Evolutionary conservation across 2,797 vertebrate genomes (phyloP), one percentile per base, ranked within the genome.

Genomic region (Melanotaenia pygmaea): DNA sequence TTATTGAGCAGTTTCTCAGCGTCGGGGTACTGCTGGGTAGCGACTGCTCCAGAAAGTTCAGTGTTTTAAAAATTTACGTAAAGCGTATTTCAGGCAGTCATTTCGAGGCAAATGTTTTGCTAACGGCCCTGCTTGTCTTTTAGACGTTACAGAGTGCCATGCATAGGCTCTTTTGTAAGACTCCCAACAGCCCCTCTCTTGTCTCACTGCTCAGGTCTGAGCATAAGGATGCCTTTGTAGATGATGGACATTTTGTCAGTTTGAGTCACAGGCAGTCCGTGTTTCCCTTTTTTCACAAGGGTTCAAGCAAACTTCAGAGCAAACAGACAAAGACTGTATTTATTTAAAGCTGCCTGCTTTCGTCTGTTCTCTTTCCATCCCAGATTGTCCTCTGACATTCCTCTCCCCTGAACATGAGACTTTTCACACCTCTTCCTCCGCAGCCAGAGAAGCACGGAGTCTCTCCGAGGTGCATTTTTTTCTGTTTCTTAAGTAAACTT

Each of bases 171-270:
- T 35, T 76, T 81, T 87, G 87, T 89, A 82, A 79, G 67, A 77
- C 59, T 81, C 74, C 74, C 67, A 89, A 86, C 89, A 90, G 77
- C 71, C 67, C 67, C 72, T 64, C 80, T 86, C 86, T 87, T 89
- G 88, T 90, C 67, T 83, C 60, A 8, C 59, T 37, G 76, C 66
- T 81, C 57, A 43, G 81, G 59, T 62, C 65, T 1, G 30, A 32
- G 82, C 81, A 91, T 89, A 94, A 90, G 81, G 76, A 67, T 30
- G 76, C 82, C 92, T 94, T 94, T 94, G 93, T 94, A 28, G 75
- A 76, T 53, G 76, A 91, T 85, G 76, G 57, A 83, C 77, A 70
- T 84, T 85, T 72, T 74, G 80, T 86, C 77, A 64, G 45, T 85
- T 86, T 69, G 80, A 78, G 83, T 80, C 70, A 34, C 73, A 87